phyloP scores from a whole-genome alignment of 1,140 invertebrate species.

The Rhagoletis zephyria region DNA sequence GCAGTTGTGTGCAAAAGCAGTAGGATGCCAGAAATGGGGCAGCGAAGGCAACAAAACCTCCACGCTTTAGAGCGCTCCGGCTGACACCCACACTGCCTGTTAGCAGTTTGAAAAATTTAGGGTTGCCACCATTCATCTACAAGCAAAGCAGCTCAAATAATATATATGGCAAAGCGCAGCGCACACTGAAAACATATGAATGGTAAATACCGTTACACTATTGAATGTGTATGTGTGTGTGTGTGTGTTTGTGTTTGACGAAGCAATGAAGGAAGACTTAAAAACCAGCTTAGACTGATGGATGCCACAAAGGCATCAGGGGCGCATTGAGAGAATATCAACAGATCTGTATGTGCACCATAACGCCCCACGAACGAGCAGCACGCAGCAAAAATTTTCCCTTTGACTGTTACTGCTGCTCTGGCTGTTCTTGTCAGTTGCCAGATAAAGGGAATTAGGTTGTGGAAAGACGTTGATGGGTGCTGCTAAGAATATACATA shows the following conservation, averaged over 20 bases:
- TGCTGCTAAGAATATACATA: background rate
- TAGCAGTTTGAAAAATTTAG: no score
- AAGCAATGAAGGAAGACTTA: background rate
- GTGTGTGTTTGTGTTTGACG: background rate
- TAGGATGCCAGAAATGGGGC: background rate
- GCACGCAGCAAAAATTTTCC: background rate
- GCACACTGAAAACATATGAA: background rate
- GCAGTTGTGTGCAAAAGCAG: background rate
- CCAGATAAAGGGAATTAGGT: constrained; percentile 44
- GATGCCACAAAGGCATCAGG: constrained; percentile 29
- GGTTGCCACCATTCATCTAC: no score
- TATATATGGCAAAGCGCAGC: no score
- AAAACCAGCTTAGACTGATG: constrained; percentile 48
- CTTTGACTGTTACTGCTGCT: background rate
- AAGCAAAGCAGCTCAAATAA: no score
- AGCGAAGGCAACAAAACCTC: background rate
- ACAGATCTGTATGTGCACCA: no score
- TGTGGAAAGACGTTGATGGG: background rate
- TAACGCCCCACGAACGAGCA: background rate
- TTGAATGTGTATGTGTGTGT: background rate
- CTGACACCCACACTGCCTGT: background rate
- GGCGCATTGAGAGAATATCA: background rate
- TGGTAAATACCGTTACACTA: constrained; percentile 8
- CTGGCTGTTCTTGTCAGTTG: background rate
- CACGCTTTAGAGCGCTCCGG: background rate